phyloP scores from a whole-genome alignment of 2,113 vertebrate species.

The Ophthalmolycus amberensis region DNA sequence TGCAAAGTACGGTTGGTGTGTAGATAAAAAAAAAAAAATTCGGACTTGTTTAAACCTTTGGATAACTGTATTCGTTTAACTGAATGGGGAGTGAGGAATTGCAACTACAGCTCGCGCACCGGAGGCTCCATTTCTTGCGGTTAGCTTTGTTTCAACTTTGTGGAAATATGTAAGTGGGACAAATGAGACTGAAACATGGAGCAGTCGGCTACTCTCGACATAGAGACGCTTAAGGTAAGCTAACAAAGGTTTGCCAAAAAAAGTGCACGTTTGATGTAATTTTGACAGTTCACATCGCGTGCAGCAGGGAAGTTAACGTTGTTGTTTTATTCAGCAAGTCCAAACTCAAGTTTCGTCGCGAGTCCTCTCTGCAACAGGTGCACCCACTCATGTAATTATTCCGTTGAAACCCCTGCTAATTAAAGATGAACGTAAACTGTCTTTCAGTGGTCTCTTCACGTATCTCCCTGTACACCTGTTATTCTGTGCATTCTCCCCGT shows the following conservation, averaged over 20 bases:
- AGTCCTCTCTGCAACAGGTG: constrained; percentile 66
- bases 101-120: background rate
- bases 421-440: constrained; percentile 42
- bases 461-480: constrained; percentile 8
- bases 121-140: background rate
- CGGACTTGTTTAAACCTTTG: rapidly evolving
- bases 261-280: background rate
- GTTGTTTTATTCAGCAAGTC: background rate
- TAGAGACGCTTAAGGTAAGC: constrained; percentile 78
- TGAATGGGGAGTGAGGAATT: constrained; percentile 13
- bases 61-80: background rate
- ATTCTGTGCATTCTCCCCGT: constrained; percentile 32
- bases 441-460: constrained; percentile 5
- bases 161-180: constrained; percentile 70
- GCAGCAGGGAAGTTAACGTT: background rate
- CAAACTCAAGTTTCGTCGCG: background rate
- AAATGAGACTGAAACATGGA: constrained; percentile 71
- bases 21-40: background rate
- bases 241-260: background rate
- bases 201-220: constrained; percentile 73
- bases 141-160: constrained; percentile 52
- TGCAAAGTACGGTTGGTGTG: background rate
- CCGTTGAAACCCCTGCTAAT: constrained; percentile 25
- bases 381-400: background rate
- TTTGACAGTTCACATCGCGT: background rate